A percentile compares a stretch with the other conserved stretches of the same genome.
These are phyloP conservation scores for Lasiommata megera DNA, from an alignment of 2,888 invertebrate species.

Conservation along the genomic window DNA sequence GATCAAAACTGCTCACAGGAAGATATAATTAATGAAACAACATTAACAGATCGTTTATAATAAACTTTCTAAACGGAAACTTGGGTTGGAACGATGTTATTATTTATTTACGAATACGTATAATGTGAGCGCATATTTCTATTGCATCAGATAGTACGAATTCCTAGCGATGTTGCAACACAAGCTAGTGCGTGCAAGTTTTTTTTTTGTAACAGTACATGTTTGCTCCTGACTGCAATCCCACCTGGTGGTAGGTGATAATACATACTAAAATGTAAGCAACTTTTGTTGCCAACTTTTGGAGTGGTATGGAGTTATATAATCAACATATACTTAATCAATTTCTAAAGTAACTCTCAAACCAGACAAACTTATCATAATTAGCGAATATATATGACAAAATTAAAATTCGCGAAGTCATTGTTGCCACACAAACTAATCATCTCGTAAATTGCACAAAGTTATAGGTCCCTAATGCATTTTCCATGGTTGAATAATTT, in stretches of 20 bases:
- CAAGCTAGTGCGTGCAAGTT: too few species aligned
- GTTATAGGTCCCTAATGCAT: constrained; percentile 17
- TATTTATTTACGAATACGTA: constrained; percentile 43
- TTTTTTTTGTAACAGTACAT: too few species aligned
- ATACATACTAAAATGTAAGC: too few species aligned
- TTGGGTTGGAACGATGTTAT: constrained; percentile 50
- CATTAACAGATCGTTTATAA: constrained; percentile 65
- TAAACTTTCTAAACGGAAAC: constrained; percentile 56
- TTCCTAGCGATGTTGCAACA: too few species aligned
- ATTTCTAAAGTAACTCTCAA: too few species aligned
- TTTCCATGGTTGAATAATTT: constrained; percentile 29
- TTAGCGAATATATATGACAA: constrained; percentile 19
- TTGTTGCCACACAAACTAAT: constrained; percentile 26
- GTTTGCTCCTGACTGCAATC: too few species aligned
- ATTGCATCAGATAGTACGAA: too few species aligned
- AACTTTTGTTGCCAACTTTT: too few species aligned
- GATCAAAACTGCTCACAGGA: constrained; percentile 59
- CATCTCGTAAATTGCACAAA: constrained; percentile 28
- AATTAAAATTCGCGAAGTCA: constrained; percentile 18
- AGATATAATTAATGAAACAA: constrained; percentile 69
- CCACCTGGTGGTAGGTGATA: too few species aligned
- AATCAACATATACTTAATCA: too few species aligned
- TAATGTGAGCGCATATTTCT: background rate
- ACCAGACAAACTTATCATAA: too few species aligned
- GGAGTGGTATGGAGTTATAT: too few species aligned